phyloP scores from a whole-genome alignment of 1,140 invertebrate species.

The Zaprionus vittiger region DNA sequence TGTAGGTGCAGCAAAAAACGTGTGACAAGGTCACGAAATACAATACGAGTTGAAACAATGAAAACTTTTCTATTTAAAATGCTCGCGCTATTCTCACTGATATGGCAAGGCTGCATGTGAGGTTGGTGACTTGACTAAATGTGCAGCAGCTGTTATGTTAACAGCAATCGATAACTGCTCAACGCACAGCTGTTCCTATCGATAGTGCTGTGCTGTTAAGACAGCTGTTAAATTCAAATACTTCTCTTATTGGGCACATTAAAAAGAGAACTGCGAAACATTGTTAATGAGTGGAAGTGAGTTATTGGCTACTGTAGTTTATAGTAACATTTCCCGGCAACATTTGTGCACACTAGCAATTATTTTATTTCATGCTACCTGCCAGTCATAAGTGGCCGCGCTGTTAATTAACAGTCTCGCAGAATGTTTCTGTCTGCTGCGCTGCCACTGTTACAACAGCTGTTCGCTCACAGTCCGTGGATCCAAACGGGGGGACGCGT shows the following conservation, averaged over 20 bases:
- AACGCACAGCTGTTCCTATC: neutral
- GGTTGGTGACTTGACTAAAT: neutral
- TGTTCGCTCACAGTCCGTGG: conserved; percentile 29
- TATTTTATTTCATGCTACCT: neutral
- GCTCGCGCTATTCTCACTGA: neutral
- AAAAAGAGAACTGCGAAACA: neutral
- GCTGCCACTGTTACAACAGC: conserved; percentile 18
- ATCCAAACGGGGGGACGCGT: conserved; percentile 35
- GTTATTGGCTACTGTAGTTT: neutral
- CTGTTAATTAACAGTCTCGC: conserved; percentile 25
- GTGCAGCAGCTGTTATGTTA: neutral
- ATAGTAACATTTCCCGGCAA: neutral
- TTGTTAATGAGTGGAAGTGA: neutral
- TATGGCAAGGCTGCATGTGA: neutral
- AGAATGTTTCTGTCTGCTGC: conserved; percentile 12
- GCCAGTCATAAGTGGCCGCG: neutral
- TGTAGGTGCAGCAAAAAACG: neutral
- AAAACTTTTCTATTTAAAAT: neutral
- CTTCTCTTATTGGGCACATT: neutral
- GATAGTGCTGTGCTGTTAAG: conserved; percentile 4
- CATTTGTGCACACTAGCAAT: neutral
- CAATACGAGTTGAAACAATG: neutral
- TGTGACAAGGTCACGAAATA: conserved; percentile 33
- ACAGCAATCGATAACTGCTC: neutral
- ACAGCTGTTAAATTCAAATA: conserved; percentile 30